Conservation (phyloP, 1,140 invertebrate genomes). For the Nomia melanderi region DNA sequence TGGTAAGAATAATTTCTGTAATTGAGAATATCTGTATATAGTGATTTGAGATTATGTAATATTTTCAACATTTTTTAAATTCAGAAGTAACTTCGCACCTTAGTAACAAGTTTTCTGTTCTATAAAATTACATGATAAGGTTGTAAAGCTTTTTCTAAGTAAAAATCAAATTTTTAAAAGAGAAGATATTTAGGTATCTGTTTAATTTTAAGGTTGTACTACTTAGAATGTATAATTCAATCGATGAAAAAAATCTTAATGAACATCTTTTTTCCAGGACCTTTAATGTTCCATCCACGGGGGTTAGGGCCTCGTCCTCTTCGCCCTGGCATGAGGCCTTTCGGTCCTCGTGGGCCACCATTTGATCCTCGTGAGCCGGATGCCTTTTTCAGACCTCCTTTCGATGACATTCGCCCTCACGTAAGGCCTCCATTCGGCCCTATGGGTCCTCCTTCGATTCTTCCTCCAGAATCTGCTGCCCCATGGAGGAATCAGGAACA, state of each 20-base stretch:
- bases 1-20: slow-evolving; percentile 65
- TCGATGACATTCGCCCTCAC: slow-evolving; percentile 76
- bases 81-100: not conserved
- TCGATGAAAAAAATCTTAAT: not conserved
- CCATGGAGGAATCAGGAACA: slow-evolving; percentile 70
- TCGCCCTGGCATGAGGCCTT: slow-evolving; percentile 77
- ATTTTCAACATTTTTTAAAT: not conserved
- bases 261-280: slow-evolving; percentile 59
- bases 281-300: slow-evolving; percentile 81
- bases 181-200: not conserved
- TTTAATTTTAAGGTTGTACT: no score
- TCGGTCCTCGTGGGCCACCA: slow-evolving; percentile 73
- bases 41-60: not conserved
- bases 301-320: slow-evolving; percentile 79
- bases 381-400: slow-evolving; percentile 74
- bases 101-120: not conserved
- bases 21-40: no score
- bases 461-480: slow-evolving; percentile 53
- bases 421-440: slow-evolving; percentile 73
- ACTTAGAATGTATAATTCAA: no score
- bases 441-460: slow-evolving; percentile 64
- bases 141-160: no score
- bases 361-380: slow-evolving; percentile 76
- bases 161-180: no score
- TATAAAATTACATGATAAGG: not conserved